phyloP scores from a whole-genome alignment of 2,113 vertebrate genomes.

The Rhinopomastus cyanomelas region DNA sequence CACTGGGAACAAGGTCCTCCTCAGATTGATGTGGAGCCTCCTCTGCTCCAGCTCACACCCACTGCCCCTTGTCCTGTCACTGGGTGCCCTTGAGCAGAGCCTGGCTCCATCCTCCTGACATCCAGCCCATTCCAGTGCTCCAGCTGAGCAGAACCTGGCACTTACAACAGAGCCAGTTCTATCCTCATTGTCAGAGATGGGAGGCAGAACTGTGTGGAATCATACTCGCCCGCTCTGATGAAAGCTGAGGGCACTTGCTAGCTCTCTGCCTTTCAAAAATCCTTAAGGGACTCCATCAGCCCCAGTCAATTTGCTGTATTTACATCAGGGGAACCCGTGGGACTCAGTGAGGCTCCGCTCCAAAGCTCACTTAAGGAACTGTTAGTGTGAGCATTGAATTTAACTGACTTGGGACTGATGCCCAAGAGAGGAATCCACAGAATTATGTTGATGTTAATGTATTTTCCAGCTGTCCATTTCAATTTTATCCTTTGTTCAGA shows the following conservation, averaged over 20 bases:
- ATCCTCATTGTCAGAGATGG: neutral
- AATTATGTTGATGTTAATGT: neutral
- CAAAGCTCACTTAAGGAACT: neutral
- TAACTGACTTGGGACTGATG: constrained; percentile 17
- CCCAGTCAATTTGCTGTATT: neutral
- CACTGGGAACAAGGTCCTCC: no score
- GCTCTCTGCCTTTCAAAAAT: neutral
- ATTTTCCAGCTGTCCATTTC: constrained; percentile 16
- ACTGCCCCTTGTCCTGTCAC: no score
- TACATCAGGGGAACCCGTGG: neutral
- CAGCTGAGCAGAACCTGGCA: neutral
- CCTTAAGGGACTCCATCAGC: neutral
- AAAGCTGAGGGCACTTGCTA: neutral
- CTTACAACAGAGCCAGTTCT: neutral
- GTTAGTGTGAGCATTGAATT: neutral
- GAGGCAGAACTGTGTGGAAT: neutral
- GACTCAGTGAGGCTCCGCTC: neutral
- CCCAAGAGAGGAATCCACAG: neutral
- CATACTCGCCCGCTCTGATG: neutral
- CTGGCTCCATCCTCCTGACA: no score
- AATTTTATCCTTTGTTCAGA: neutral
- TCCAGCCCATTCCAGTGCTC: no score
- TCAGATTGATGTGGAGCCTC: no score
- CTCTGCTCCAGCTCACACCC: no score
- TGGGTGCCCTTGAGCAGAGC: no score